phyloP scores from a whole-genome alignment of 2,797 vertebrate genomes.

The Phataginus tricuspis region DNA sequence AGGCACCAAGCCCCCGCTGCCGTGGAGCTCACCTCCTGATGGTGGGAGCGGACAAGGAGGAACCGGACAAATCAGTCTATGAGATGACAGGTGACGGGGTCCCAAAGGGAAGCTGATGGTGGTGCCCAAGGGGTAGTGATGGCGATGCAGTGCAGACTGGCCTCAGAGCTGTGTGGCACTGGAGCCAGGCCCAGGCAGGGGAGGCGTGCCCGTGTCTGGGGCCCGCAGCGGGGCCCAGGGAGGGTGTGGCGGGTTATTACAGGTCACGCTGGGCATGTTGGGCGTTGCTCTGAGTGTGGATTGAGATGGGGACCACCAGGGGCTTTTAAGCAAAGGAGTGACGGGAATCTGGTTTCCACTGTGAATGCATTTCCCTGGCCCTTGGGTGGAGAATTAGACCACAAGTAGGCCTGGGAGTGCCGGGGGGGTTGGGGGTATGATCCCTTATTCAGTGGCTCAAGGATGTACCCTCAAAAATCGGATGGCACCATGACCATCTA shows the following conservation, averaged over 20 bases:
- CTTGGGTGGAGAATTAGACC: neutral
- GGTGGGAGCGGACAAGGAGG: neutral
- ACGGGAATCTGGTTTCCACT: neutral
- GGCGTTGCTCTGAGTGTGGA: neutral
- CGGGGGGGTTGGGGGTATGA: fast-evolving
- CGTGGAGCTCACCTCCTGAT: neutral
- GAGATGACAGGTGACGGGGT: neutral
- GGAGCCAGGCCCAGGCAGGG: neutral
- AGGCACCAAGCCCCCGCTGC: neutral
- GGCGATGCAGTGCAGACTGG: neutral
- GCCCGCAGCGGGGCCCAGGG: neutral
- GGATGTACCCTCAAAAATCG: neutral
- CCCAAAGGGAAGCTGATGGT: neutral
- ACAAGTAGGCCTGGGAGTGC: neutral
- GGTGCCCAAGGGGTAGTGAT: fast-evolving
- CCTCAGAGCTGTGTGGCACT: neutral
- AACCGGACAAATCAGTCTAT: fast-evolving
- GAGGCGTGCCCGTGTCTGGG: fast-evolving
- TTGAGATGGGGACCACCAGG: neutral
- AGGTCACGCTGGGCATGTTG: neutral
- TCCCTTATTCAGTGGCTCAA: neutral
- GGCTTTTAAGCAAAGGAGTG: neutral
- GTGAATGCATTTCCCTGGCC: neutral
- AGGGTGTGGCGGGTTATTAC: neutral
- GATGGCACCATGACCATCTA: fast-evolving